Percentiles rank a stretch among this genome's conserved stretches.
Evolutionary conservation across 2,888 invertebrate genomes (phyloP).

Genomic region (Asteroscopus sphinx): DNA sequence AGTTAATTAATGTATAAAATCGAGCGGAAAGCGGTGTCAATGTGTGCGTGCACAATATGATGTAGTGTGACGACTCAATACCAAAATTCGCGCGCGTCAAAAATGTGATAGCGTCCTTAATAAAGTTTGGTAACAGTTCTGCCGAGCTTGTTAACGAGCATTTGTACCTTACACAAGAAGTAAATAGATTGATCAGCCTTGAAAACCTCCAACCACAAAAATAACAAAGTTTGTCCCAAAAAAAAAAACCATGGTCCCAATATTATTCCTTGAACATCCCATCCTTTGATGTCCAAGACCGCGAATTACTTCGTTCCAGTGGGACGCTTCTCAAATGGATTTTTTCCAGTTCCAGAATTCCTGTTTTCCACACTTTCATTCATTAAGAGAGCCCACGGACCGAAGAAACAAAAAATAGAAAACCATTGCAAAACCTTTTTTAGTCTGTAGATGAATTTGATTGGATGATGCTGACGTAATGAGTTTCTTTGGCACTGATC

Average conservation of each 20-base stretch:
- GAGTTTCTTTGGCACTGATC: conserved; percentile 22
- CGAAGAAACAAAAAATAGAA: conserved; percentile 23
- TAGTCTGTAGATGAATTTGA: conserved; percentile 19
- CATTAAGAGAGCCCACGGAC: conserved; percentile 37
- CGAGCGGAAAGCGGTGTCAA: no score
- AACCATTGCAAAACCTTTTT: conserved; percentile 10
- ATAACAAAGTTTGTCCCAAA: neutral
- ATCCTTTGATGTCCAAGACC: conserved; percentile 31
- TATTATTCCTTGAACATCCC: neutral
- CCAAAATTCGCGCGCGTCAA: no score
- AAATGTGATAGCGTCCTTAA: no score
- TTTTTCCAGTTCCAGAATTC: conserved; percentile 15
- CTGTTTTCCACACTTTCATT: conserved; percentile 37
- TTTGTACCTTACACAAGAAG: no score
- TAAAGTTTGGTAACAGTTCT: no score
- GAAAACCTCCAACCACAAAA: neutral
- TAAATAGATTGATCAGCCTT: no score
- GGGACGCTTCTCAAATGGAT: conserved; percentile 32
- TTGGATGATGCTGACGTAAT: conserved; percentile 38
- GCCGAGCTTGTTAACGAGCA: no score
- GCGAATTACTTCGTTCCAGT: conserved; percentile 38
- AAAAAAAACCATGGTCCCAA: conserved; percentile 17
- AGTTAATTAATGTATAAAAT: no score
- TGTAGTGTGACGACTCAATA: no score
- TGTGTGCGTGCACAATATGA: no score